These are phyloP conservation scores for Cephalopholis sonnerati DNA, from an alignment of 2,113 vertebrate genomes.

Conservation along the genomic window DNA sequence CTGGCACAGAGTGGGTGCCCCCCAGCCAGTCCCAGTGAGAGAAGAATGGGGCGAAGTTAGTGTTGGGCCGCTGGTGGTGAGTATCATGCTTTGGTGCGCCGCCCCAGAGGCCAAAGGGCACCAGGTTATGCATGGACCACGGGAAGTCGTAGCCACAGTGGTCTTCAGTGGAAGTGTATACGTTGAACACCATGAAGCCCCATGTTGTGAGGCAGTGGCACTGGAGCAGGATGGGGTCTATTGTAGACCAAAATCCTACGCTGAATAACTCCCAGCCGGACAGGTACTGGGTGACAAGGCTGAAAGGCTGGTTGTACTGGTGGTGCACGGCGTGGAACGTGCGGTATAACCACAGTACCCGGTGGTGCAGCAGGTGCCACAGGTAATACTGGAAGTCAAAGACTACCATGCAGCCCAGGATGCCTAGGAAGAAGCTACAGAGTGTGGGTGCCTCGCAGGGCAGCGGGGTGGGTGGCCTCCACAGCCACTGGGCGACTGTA, in stretches of 20 bases:
- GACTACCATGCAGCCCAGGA: conserved; percentile 85
- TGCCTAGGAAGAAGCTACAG: conserved; percentile 81
- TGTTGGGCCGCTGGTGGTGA: conserved; percentile 84
- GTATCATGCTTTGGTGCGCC: conserved; percentile 84
- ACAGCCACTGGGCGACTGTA: conserved; percentile 86
- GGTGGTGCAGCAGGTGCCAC: conserved; percentile 87
- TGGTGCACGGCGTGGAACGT: conserved; percentile 88
- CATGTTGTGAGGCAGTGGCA: conserved; percentile 87
- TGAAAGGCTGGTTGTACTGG: conserved; percentile 86
- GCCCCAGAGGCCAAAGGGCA: conserved; percentile 87
- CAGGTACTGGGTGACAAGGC: conserved; percentile 87
- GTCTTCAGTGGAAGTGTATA: conserved; percentile 87
- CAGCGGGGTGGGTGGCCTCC: conserved; percentile 83
- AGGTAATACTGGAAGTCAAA: conserved; percentile 89
- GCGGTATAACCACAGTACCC: conserved; percentile 85
- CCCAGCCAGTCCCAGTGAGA: conserved; percentile 88
- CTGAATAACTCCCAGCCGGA: conserved; percentile 87
- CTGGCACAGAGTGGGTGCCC: conserved; percentile 74
- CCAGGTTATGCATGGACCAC: conserved; percentile 85
- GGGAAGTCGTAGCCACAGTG: conserved; percentile 89
- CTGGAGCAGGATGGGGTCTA: conserved; percentile 84
- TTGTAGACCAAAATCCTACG: conserved; percentile 86
- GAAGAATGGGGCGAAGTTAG: conserved; percentile 88
- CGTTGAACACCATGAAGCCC: conserved; percentile 87
- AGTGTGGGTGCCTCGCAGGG: conserved; percentile 81